These are phyloP conservation scores for Amblyjoppa fuscipennis DNA, from an alignment of 2,888 invertebrate species.

Conservation along the genomic window DNA sequence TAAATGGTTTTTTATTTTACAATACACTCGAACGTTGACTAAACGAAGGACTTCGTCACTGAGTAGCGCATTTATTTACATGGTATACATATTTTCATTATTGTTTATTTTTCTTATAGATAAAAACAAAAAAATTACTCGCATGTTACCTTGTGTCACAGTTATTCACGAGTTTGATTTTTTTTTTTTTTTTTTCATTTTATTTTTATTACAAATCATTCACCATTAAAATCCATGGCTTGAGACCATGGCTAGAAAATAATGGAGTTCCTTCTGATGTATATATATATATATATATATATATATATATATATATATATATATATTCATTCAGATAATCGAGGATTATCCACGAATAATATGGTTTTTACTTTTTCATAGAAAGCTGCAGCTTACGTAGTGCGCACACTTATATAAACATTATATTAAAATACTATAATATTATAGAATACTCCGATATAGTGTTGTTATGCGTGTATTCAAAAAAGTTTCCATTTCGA, in stretches of 20 bases:
- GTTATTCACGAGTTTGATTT: conserved; percentile 31
- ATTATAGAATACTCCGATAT: conserved; percentile 20
- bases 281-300: conserved; percentile 38
- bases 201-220: conserved; percentile 68
- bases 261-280: conserved; percentile 50
- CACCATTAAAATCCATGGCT: conserved; percentile 84
- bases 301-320: conserved; percentile 48
- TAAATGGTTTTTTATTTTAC: background rate
- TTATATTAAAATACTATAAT: conserved; percentile 39
- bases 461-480: conserved; percentile 18
- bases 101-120: conserved; percentile 12
- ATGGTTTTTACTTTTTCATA: conserved; percentile 65
- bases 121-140: conserved; percentile 44
- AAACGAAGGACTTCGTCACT: conserved; percentile 57
- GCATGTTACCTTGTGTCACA: conserved; percentile 56
- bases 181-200: conserved; percentile 4
- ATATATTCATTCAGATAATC: conserved; percentile 42
- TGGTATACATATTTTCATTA: conserved; percentile 15
- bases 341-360: conserved; percentile 64
- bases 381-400: conserved; percentile 81
- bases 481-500: conserved; percentile 11
- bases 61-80: conserved; percentile 48
- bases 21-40: background rate
- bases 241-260: conserved; percentile 83
- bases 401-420: conserved; percentile 76